Conservation (phyloP, 2,888 invertebrate genomes). For the Drosophila leonis region DNA sequence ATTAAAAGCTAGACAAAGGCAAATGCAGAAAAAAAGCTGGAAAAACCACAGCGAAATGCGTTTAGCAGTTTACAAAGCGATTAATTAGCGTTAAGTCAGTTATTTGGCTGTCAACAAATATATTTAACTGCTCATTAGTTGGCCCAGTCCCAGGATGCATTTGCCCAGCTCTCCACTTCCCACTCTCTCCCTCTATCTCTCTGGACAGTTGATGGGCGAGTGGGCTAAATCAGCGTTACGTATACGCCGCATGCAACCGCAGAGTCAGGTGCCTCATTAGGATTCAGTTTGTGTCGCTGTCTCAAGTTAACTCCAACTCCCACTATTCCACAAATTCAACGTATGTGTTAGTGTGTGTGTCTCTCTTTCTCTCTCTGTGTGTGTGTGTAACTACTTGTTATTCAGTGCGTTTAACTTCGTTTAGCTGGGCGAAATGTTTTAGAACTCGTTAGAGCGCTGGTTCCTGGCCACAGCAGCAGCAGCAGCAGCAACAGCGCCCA, state of each 20-base stretch:
- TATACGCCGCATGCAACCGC: constrained; percentile 63
- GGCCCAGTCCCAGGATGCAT: constrained; percentile 10
- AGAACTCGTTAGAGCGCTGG: constrained; percentile 72
- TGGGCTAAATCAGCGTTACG: constrained; percentile 54
- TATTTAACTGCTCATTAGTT: constrained; percentile 74
- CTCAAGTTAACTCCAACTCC: constrained; percentile 63
- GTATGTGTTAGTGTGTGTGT: constrained; percentile 15
- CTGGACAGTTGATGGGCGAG: constrained; percentile 9
- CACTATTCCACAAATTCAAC: constrained; percentile 35
- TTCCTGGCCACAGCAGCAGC: constrained; percentile 29
- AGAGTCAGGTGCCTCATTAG: constrained; percentile 68
- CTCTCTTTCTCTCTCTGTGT: constrained; percentile 18
- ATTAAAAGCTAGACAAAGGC: constrained; percentile 58
- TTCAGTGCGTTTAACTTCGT: constrained; percentile 77
- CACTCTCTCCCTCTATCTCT: neutral
- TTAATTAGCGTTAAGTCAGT: constrained; percentile 68
- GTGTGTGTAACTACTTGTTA: constrained; percentile 69
- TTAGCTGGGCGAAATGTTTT: constrained; percentile 77
- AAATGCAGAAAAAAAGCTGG: neutral
- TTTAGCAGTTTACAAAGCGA: constrained; percentile 64
- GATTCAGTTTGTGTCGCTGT: constrained; percentile 65
- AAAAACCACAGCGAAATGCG: constrained; percentile 43
- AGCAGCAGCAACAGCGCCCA: neutral
- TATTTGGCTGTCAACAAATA: constrained; percentile 67
- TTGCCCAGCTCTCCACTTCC: neutral